phyloP scores from a whole-genome alignment of 2,888 invertebrate species.

The Cyrtodaria siliqua region DNA sequence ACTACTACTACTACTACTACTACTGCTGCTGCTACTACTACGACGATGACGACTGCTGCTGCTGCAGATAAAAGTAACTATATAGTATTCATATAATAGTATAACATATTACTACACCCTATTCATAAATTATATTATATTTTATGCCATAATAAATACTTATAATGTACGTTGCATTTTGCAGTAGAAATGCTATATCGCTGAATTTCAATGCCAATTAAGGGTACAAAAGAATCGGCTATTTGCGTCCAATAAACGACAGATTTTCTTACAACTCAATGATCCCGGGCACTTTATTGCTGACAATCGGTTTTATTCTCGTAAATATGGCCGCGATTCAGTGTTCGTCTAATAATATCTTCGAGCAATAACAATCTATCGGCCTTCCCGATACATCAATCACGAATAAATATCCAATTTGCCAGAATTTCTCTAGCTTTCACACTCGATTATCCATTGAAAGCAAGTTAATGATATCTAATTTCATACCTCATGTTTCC shows the following conservation, averaged over 20 bases:
- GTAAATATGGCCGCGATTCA: slow-evolving; percentile 43
- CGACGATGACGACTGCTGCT: neutral
- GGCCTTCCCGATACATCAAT: slow-evolving; percentile 54
- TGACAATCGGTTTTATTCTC: slow-evolving; percentile 33
- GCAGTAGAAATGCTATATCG: no score
- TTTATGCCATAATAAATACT: no score
- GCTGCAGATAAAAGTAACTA: no score
- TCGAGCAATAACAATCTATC: slow-evolving; percentile 13
- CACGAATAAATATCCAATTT: slow-evolving; percentile 68
- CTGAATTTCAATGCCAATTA: slow-evolving; percentile 18
- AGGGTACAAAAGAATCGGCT: slow-evolving; percentile 29
- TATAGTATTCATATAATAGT: no score
- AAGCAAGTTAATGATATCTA: slow-evolving; percentile 67
- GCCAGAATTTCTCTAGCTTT: slow-evolving; percentile 63
- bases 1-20: neutral
- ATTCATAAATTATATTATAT: no score
- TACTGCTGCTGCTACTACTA: no score
- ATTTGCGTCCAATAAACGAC: slow-evolving; percentile 30
- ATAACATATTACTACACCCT: no score
- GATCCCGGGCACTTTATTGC: slow-evolving; percentile 33
- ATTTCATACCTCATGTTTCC: slow-evolving; percentile 65
- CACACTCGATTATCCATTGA: slow-evolving; percentile 66
- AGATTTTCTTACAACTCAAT: slow-evolving; percentile 38
- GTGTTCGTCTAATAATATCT: slow-evolving; percentile 39
- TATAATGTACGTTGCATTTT: no score